Evolutionary conservation across 2,888 invertebrate genomes (phyloP).

Genomic region (Acanthococcus lagerstroemiae): DNA sequence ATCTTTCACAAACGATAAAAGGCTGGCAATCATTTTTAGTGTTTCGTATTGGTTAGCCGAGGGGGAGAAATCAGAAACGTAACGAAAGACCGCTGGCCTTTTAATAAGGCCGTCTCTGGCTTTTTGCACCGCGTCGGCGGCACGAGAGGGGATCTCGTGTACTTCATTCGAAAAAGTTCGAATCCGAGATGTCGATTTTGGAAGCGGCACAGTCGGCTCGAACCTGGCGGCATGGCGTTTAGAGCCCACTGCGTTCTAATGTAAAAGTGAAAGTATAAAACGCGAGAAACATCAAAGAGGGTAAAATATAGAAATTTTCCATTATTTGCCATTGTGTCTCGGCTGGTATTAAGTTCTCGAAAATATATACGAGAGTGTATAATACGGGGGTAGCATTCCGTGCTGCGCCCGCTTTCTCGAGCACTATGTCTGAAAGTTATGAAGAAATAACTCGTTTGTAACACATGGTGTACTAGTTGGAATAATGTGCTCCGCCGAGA

Average conservation of each 20-base stretch:
- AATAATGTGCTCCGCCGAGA: background rate
- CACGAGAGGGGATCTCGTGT: background rate
- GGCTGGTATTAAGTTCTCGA: constrained; percentile 9
- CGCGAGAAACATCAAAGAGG: constrained; percentile 15
- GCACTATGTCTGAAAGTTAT: constrained; percentile 17
- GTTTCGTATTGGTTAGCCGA: too few species aligned
- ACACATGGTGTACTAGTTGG: constrained; percentile 19
- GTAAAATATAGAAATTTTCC: constrained; percentile 10
- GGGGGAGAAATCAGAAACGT: background rate
- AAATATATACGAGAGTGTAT: too few species aligned
- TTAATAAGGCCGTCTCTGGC: background rate
- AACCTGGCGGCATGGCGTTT: too few species aligned
- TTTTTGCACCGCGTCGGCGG: background rate
- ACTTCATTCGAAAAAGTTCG: background rate
- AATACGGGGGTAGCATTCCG: background rate
- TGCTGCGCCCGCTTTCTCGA: background rate
- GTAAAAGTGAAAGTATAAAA: constrained; percentile 12
- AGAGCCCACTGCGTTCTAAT: constrained; percentile 19
- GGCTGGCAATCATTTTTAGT: background rate
- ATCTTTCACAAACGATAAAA: background rate
- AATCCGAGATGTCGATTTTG: background rate
- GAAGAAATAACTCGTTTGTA: constrained; percentile 25
- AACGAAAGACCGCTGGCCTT: background rate
- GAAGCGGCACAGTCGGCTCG: too few species aligned
- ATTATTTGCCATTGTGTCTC: constrained; percentile 7